Conservation (phyloP, 2,888 invertebrate species). For the Celastrina argiolus region DNA sequence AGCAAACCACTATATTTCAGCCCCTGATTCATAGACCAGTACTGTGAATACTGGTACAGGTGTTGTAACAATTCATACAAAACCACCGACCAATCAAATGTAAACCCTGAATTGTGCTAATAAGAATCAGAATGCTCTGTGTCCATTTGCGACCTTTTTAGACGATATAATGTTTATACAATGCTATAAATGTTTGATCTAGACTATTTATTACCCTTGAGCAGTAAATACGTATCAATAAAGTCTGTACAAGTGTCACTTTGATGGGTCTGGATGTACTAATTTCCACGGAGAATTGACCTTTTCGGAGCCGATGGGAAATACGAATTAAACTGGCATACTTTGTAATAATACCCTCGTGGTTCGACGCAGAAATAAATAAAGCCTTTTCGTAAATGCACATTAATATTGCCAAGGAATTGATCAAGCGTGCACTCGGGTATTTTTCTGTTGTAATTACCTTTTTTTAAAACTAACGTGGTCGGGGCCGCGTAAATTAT, state of each 20-base stretch:
- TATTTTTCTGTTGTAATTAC: background rate
- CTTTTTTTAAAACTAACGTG: no score
- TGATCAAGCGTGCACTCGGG: background rate
- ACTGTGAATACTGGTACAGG: constrained; percentile 29
- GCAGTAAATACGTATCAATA: constrained; percentile 14
- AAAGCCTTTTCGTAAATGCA: background rate
- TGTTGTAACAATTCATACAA: constrained; percentile 23
- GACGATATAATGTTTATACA: constrained; percentile 10
- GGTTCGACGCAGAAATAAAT: background rate
- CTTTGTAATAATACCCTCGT: background rate
- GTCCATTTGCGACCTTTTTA: background rate
- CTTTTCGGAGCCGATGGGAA: constrained; percentile 3
- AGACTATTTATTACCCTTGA: constrained; percentile 9
- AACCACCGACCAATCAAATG: background rate
- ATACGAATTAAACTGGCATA: background rate
- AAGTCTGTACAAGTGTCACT: constrained; percentile 4
- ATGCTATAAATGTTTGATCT: constrained; percentile 18
- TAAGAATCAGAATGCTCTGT: background rate
- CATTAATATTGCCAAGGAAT: background rate
- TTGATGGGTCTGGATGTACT: background rate
- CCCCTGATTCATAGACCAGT: constrained; percentile 34
- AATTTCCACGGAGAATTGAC: constrained; percentile 12
- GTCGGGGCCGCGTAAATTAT: no score
- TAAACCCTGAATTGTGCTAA: background rate
- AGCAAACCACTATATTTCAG: constrained; percentile 34